Percentiles rank a stretch among this genome's conserved stretches.
Conservation (phyloP, 2,888 invertebrate species). For the Gryllus longicercus region DNA sequence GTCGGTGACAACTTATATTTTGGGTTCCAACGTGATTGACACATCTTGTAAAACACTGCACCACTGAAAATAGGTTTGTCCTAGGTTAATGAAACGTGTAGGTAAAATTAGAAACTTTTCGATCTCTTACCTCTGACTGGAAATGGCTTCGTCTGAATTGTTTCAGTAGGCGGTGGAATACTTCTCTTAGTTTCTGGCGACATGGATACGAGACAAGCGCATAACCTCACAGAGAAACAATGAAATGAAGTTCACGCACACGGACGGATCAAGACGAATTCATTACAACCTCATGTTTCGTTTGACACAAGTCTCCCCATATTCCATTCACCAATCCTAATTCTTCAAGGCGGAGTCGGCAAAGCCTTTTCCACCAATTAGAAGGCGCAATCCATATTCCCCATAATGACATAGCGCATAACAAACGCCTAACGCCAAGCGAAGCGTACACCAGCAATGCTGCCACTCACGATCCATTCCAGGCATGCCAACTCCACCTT, state of each 20-base stretch:
- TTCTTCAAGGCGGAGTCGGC: constrained; percentile 28
- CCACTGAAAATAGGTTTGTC: not conserved
- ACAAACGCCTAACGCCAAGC: not conserved
- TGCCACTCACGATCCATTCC: not conserved
- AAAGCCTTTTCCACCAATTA: constrained; percentile 26
- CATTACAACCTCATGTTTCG: constrained; percentile 34
- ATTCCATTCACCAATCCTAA: constrained; percentile 32
- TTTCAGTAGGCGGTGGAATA: constrained; percentile 72
- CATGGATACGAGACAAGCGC: constrained; percentile 31
- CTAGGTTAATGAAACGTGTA: not conserved
- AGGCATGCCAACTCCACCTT: not conserved
- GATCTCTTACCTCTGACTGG: constrained; percentile 69
- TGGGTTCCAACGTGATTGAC: not conserved
- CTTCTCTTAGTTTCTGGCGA: constrained; percentile 35
- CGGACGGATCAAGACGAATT: constrained; percentile 23
- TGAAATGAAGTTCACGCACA: not conserved
- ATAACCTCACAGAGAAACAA: constrained; percentile 22
- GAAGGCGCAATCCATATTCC: constrained; percentile 18
- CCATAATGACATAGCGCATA: constrained; percentile 12
- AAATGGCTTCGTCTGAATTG: constrained; percentile 85
- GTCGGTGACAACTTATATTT: not conserved
- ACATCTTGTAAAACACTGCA: not conserved
- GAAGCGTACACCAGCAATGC: not conserved
- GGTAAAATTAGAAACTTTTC: not conserved
- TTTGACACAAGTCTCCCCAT: constrained; percentile 35